Conservation (phyloP, 2,797 vertebrate species). For the Pelochelys cantorii region DNA sequence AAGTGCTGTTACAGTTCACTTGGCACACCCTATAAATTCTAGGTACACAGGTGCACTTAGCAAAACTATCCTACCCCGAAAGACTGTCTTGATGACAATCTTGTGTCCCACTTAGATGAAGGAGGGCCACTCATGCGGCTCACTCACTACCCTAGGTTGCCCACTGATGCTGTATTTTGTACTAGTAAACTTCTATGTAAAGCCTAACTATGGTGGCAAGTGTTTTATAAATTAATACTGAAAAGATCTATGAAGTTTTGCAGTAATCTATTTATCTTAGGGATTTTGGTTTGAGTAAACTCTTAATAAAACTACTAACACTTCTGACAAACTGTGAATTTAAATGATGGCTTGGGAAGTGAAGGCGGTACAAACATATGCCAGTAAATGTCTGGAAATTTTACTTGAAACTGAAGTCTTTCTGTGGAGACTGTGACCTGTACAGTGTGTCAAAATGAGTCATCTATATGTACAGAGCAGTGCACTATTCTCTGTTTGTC, state of each 20-base stretch:
- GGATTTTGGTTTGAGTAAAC: constrained; percentile 39
- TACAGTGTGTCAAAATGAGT: constrained; percentile 20
- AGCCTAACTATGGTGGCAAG: neutral
- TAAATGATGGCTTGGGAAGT: constrained; percentile 34
- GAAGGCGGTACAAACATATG: constrained; percentile 21
- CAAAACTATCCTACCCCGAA: no score
- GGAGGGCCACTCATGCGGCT: no score
- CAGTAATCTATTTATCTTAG: constrained; percentile 34
- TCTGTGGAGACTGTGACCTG: constrained; percentile 23
- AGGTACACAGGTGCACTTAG: no score
- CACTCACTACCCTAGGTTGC: no score
- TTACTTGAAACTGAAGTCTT: constrained; percentile 31
- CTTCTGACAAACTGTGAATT: constrained; percentile 31
- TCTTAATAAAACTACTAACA: constrained; percentile 45
- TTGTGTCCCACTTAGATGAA: no score
- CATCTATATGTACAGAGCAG: constrained; percentile 11
- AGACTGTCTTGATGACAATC: no score
- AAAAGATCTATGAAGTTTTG: constrained; percentile 39
- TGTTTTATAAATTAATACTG: constrained; percentile 38
- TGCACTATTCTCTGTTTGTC: constrained; percentile 25
- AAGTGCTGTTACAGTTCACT: no score
- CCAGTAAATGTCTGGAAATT: constrained; percentile 53
- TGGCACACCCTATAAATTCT: no score
- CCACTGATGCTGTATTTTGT: neutral
- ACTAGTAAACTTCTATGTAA: neutral